phyloP scores from a whole-genome alignment of 1,140 invertebrate species.

The Pogonognathellus flavescens region DNA sequence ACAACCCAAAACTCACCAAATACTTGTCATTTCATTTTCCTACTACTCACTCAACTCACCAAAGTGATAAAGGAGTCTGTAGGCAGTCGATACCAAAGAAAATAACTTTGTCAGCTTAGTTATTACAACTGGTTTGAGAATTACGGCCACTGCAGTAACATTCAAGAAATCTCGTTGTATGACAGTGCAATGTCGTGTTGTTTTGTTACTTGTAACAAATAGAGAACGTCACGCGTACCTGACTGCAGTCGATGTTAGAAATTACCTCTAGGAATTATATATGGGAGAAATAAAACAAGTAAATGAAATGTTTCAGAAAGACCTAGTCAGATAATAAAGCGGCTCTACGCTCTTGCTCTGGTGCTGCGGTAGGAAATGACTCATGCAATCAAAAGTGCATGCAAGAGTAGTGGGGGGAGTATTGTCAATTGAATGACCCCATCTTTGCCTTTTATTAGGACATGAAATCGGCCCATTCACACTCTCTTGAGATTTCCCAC shows the following conservation, averaged over 20 bases:
- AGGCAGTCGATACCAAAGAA: too few relatives aligned
- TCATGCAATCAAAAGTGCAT: conserved; percentile 42
- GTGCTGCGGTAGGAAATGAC: conserved; percentile 27
- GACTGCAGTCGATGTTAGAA: too few relatives aligned
- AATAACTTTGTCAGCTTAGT: too few relatives aligned
- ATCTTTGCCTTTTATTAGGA: conserved; percentile 43
- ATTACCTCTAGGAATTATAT: too few relatives aligned
- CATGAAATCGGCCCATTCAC: conserved; percentile 16
- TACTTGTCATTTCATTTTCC: not conserved
- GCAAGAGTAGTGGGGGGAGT: not conserved
- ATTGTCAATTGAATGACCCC: conserved; percentile 44
- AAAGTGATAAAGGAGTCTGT: not conserved
- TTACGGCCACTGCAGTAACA: too few relatives aligned
- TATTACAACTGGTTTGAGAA: too few relatives aligned
- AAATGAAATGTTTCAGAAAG: not conserved
- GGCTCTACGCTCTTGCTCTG: not conserved
- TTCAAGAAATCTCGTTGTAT: too few relatives aligned
- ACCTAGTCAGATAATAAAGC: conserved; percentile 24
- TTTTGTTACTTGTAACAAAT: too few relatives aligned
- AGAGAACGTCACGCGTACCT: too few relatives aligned
- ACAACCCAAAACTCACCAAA: not conserved
- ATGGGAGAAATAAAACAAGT: too few relatives aligned
- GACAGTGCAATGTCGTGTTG: too few relatives aligned
- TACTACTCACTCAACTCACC: conserved; percentile 7
- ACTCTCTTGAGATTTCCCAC: conserved; percentile 44